Conservation (phyloP, 1,140 invertebrate species). For the Chymomyza costata region DNA sequence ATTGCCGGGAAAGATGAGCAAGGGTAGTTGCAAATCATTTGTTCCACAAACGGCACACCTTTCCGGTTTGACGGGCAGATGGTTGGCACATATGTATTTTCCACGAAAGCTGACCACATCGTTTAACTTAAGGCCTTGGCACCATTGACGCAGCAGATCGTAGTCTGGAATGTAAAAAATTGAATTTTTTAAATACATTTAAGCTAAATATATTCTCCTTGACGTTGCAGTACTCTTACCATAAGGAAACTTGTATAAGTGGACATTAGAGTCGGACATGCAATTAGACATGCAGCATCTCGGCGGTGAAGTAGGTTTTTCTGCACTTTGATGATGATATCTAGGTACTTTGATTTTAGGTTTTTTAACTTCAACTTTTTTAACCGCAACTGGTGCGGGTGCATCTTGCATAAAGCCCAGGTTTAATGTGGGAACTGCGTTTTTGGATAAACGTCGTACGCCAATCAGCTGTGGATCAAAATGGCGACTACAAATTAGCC, state of each 20-base stretch:
- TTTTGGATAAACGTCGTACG: conserved; percentile 48
- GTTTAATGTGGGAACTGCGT: conserved; percentile 49
- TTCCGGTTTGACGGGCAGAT: conserved; percentile 29
- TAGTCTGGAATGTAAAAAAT: conserved; percentile 27
- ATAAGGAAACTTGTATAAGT: conserved; percentile 50
- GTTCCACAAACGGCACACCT: conserved; percentile 44
- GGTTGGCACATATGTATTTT: conserved; percentile 42
- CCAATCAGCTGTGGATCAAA: conserved; percentile 55
- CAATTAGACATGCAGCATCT: conserved; percentile 44
- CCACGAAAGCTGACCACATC: conserved; percentile 33
- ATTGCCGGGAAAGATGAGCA: conserved; percentile 48
- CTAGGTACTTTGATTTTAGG: no score
- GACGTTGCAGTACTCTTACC: conserved; percentile 26
- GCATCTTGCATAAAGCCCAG: conserved; percentile 11
- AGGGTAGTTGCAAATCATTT: conserved; percentile 36
- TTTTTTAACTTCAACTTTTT: no score
- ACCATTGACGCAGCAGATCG: conserved; percentile 42
- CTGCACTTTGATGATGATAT: no score
- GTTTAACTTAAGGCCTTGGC: conserved; percentile 29
- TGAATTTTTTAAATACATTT: no score
- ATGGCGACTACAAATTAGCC: conserved; percentile 57
- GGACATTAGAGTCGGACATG: conserved; percentile 9
- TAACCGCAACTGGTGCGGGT: not conserved
- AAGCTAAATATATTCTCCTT: no score
- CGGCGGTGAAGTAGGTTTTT: no score